A percentile compares a stretch with the other conserved stretches of the same genome.
These are phyloP conservation scores for Drosophila albomicans DNA, from an alignment of 1,140 invertebrate genomes.

Conservation along the genomic window DNA sequence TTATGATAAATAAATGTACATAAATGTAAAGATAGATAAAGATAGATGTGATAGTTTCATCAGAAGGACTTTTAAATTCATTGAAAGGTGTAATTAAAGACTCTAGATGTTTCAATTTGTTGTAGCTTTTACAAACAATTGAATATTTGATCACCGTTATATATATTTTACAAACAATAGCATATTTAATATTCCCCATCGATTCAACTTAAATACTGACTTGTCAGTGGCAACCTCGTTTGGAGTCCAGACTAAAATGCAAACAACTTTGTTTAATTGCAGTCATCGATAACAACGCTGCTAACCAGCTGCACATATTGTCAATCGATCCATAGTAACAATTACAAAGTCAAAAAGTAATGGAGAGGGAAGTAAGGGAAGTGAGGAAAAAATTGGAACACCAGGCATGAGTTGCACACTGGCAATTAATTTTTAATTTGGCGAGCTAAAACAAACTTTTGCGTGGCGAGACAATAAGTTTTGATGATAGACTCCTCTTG, in stretches of 20 bases:
- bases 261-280: neutral
- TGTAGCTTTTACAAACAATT: no score
- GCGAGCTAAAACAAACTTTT: conserved; percentile 42
- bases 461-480: conserved; percentile 50
- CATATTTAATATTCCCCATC: no score
- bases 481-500: neutral
- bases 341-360: conserved; percentile 1
- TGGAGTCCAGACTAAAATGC: neutral
- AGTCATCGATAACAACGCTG: neutral
- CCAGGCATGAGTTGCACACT: conserved; percentile 35
- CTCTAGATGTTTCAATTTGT: no score
- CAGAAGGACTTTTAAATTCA: no score
- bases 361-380: neutral
- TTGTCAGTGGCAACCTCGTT: neutral
- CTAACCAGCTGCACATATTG: conserved; percentile 7
- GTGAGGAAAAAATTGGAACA: neutral
- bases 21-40: no score
- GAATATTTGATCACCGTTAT: no score
- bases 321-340: conserved; percentile 9
- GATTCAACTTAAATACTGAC: no score
- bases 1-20: no score
- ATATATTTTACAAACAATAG: no score
- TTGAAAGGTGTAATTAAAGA: no score
- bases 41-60: no score
- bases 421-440: conserved; percentile 69